phyloP scores from a whole-genome alignment of 1,140 invertebrate species.

The Drosophila sturtevanti region DNA sequence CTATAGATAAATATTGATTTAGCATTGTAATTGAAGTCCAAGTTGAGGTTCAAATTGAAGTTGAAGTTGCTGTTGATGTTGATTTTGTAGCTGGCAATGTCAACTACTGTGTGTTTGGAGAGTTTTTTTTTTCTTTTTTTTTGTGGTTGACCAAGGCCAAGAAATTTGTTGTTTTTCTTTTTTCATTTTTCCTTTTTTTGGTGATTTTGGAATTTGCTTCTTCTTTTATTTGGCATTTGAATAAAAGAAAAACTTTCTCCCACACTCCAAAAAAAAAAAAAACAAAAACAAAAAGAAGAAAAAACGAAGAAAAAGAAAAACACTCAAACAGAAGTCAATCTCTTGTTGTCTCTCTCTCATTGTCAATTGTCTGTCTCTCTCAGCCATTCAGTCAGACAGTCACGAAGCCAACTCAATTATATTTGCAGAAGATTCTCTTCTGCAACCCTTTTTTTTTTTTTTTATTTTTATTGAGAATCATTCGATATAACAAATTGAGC shows the following conservation, averaged over 20 bases:
- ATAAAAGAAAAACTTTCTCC: constrained; percentile 2
- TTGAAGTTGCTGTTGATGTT: constrained; percentile 1
- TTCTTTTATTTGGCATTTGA: constrained; percentile 6
- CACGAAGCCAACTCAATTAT: constrained; percentile 39
- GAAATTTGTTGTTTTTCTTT: constrained; percentile 51
- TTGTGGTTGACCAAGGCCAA: constrained; percentile 43
- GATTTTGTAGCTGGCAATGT: background rate
- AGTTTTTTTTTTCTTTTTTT: background rate
- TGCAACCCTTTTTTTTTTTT: background rate
- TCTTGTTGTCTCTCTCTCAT: background rate
- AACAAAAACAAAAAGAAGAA: background rate
- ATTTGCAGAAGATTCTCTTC: constrained; percentile 56
- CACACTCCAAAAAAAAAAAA: background rate
- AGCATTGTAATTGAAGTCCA: constrained; percentile 22
- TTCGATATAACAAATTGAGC: constrained; percentile 80
- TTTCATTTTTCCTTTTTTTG: constrained; percentile 16
- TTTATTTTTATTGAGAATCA: constrained; percentile 63
- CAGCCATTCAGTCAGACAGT: background rate
- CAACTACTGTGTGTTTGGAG: constrained; percentile 4
- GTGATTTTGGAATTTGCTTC: constrained; percentile 22
- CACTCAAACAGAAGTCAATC: background rate
- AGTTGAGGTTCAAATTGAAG: constrained; percentile 6
- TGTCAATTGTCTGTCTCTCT: background rate
- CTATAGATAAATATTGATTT: constrained; percentile 41
- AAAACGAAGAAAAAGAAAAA: background rate